Percentiles rank a stretch among this genome's conserved stretches.
Evolutionary conservation across 2,797 vertebrate genomes (phyloP).

Genomic region (Australoheros facetus): DNA sequence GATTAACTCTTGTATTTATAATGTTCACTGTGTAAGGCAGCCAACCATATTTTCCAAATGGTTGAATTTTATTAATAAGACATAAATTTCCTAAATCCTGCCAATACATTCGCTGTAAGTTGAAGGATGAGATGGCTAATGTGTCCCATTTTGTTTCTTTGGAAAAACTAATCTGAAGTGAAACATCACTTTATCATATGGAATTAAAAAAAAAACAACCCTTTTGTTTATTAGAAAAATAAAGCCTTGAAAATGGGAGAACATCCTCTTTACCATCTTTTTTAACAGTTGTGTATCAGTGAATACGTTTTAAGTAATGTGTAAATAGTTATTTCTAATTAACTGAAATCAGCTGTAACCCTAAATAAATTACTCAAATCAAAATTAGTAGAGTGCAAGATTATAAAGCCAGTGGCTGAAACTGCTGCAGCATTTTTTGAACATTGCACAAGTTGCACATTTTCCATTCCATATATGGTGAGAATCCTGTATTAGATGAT

Average conservation of each 20-base stretch:
- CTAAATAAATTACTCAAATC: neutral
- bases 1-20: slow-evolving; percentile 82
- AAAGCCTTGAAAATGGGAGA: neutral
- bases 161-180: slow-evolving; percentile 56
- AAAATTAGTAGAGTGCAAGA: neutral
- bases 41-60: slow-evolving; percentile 71
- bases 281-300: neutral
- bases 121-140: slow-evolving; percentile 33
- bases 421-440: neutral
- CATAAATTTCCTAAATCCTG: slow-evolving; percentile 76
- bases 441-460: neutral
- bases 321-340: neutral
- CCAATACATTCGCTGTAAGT: slow-evolving; percentile 60
- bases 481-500: slow-evolving; percentile 10
- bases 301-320: neutral
- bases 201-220: slow-evolving; percentile 14
- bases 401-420: neutral
- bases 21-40: slow-evolving; percentile 73
- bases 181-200: slow-evolving; percentile 45
- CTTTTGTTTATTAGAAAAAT: slow-evolving; percentile 12
- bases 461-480: neutral
- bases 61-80: slow-evolving; percentile 76
- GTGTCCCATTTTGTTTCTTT: slow-evolving; percentile 44
- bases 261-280: neutral
- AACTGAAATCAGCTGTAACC: neutral